Base-by-base conservation (phyloP, 2,797 vertebrate genomes). In the Tiaroga cobitis region DNA sequence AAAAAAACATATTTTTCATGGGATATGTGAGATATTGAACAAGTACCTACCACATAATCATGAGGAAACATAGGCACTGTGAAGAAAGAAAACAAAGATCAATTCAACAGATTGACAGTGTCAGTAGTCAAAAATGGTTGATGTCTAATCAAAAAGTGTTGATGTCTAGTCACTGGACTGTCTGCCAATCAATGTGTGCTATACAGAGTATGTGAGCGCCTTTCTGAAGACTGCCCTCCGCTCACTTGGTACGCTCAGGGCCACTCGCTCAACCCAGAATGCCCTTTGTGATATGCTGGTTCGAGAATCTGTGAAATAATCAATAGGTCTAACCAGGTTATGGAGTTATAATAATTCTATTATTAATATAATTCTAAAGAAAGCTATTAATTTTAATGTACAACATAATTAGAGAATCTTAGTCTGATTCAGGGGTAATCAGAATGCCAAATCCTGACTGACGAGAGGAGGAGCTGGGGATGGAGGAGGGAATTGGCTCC, bases 21-120 rank as follows among this genome's bases (percentile, higher is more conserved):
- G 11, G 8, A 68, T 21, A 49, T 59, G 26, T 56, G 43, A 77
- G n/a, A 86, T n/a, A 54, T 32, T 73, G 24, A 79, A 51, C 26
- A 43, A 76, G 43, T 49, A 15, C 90, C 87, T 78, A 90, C 91
- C 91, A 86, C 9, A 70, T 73, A 70, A 46, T 37, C 81, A 4
- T 89, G 56, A n/a, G 87, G 85, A 41, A 87, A 46, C 41, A 56
- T 3, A 43, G 70, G 29, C 49, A 54, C 90, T 91, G 83, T 72
- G 59, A 46, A 68, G 46, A 79, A 49, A 80, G 15, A 80, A 65
- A 34, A 65, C 34, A 59, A 46, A 56, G 16, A 49, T 68, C 5
- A 76, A 24, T 65, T 32, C 29, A 32, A 13, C n/a, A 61, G n/a
- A 59, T 3, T n/a, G 8, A 59, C 8, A n/a, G 54, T 59, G 56